Percentiles rank a stretch among this genome's conserved stretches.
Evolutionary conservation across 2,797 vertebrate genomes (phyloP).

Genomic region (Phyllotis vaccarum): DNA sequence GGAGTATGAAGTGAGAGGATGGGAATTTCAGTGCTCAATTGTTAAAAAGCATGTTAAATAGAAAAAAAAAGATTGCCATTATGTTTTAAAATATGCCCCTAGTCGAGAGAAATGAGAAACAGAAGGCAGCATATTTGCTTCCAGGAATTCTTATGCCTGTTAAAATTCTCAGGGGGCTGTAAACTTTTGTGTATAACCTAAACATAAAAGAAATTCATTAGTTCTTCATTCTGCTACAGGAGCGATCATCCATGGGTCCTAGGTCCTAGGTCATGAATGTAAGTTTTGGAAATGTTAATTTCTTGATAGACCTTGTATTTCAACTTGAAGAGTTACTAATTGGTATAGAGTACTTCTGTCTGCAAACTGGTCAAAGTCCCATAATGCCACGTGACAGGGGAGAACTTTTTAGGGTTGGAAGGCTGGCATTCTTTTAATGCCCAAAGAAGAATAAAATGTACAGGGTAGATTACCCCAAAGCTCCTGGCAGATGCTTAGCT

Average conservation of each 20-base stretch:
- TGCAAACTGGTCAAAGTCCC: neutral
- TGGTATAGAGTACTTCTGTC: neutral
- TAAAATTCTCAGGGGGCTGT: neutral
- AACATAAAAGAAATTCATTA: neutral
- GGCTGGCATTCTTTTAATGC: neutral
- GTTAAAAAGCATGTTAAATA: neutral
- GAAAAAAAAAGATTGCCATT: neutral
- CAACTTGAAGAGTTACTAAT: neutral
- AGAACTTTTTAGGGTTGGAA: neutral
- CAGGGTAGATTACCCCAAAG: neutral
- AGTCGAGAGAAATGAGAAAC: neutral
- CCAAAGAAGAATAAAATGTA: neutral
- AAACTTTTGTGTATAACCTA: neutral
- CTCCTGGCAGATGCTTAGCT: neutral
- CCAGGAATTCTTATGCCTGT: neutral
- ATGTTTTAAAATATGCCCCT: neutral
- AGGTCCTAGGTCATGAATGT: neutral
- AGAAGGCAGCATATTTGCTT: neutral
- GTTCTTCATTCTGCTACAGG: neutral
- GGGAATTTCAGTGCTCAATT: neutral
- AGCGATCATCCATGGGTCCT: slow-evolving; percentile 43
- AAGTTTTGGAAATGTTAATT: slow-evolving; percentile 40
- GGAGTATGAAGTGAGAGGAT: neutral
- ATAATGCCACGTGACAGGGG: neutral
- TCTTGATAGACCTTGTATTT: neutral